Base-by-base conservation (phyloP, 2,797 vertebrate genomes). In the Perdix hodgsoniae region DNA sequence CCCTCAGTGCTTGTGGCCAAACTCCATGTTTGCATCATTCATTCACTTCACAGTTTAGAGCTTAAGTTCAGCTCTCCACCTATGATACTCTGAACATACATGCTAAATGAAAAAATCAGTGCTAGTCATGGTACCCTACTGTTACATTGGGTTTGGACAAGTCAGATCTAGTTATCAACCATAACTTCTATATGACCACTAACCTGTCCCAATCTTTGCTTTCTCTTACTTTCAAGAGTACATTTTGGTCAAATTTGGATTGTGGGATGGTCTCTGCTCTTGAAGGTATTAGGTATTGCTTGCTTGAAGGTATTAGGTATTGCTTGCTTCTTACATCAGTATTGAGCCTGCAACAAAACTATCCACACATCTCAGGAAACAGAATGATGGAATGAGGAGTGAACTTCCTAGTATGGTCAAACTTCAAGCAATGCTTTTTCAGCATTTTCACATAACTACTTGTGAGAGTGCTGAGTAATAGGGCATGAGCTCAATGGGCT, bases 11-110 rank as follows among this genome's bases (percentile, higher is more conserved):
- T 77, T 74, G 42, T 57, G 39, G 35, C 8, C 31, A 57, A 66
- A 59, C 26, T 50, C 29, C 33, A 12, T 0, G 0, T 60, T 50
- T 12, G 4, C 21, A 44, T 78, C 6, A 40, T 33, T 33, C 2
- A 1, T 60, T 76, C 65, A 6, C 7, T 26, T 49, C 31, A 59
- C 14, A 21, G 11, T 67, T 71, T 26, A 75, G 63, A 83, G 31
- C 21, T 15, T 7, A 4, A 50, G n/a, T 61, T 45, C 56, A 33
- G 60, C 49, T 47, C 39, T 8, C 7, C 42, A 33, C 4, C 10
- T 8, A 44, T 49, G 44, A 29, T 8, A 57, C 3, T 69, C 66
- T 4, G 33, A 13, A 56, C 14, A 45, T 10, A 45, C 14, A 23
- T 17, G 23, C 5, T 52, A 81, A 52, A 40, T 3, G 2, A 7